Percentiles rank a stretch among this genome's conserved stretches.
Evolutionary conservation across 2,113 vertebrate species (phyloP).

Genomic region (Xiphorhynchus elegans): DNA sequence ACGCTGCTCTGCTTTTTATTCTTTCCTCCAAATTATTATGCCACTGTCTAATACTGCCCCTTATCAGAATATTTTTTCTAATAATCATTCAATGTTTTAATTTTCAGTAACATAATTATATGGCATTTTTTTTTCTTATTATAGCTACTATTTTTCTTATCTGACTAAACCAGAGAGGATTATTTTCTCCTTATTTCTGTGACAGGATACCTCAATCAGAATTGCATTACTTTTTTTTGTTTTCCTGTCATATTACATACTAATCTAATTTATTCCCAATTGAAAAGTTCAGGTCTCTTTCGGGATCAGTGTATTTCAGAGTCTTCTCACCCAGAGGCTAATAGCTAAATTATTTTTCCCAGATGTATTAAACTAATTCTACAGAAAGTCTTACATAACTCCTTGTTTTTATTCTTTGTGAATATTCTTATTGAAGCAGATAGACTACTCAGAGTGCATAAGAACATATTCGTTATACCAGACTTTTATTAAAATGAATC

Average conservation of each 20-base stretch:
- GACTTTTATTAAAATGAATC: neutral
- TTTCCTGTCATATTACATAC: neutral
- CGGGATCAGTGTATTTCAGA: neutral
- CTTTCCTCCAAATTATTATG: neutral
- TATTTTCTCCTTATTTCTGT: conserved; percentile 25
- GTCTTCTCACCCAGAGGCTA: conserved; percentile 5
- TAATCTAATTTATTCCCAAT: conserved; percentile 13
- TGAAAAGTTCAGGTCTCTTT: neutral
- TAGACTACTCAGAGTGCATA: neutral
- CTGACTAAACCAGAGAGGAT: neutral
- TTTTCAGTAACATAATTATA: neutral
- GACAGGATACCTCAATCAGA: neutral
- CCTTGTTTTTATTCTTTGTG: neutral
- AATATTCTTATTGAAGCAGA: neutral
- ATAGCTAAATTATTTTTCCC: conserved; percentile 12
- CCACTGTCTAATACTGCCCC: neutral
- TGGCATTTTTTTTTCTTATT: neutral
- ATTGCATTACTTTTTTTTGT: neutral
- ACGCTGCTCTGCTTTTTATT: neutral
- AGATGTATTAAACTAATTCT: neutral
- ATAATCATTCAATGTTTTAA: neutral
- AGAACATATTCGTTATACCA: neutral
- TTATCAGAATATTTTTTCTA: neutral
- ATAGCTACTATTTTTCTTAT: conserved; percentile 30
- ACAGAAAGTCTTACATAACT: neutral